Evolutionary conservation across 2,888 invertebrate species (phyloP), one percentile per base, ranked within the genome.

Genomic region (Odontocolon sp.): DNA sequence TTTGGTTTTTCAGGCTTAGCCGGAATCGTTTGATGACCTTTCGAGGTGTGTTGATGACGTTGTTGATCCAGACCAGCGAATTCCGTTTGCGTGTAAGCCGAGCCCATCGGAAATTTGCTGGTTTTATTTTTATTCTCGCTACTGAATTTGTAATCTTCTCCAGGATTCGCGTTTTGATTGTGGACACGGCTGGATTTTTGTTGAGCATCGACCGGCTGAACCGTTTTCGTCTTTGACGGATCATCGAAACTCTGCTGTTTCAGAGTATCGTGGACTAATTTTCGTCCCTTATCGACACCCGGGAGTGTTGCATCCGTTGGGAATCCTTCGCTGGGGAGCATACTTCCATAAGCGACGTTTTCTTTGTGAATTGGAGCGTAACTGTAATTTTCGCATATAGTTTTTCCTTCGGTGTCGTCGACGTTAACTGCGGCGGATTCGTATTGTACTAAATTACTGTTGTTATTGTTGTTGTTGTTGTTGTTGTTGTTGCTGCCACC

Each of bases 21-120:
- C 5, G 81, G 23, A 40, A 84, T 75, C 0, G 80, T 36, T 5
- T 86, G 86, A 73, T 87, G 85, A 52, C 40, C 82, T 74, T 85
- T 81, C 4, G 80, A 21, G 3, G 52, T 79, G 21, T 87, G 85
- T 14, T 82, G 84, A 23, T 86, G 85, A 6, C 81, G 80, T 11
- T 85, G 83, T n/a, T 85, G 82, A 38, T 84, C 85, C 54, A 88
- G 80, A n/a, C 63, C 80, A 0, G 85, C 21, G 36, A 87, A 90
- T 67, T 87, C 88, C 21, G 85, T 87, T 40, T 88, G 87, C 33
- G 87, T 83, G 28, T 88, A 90, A 8, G 87, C 85, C n/a, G 88
- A 74, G 6, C 89, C 88, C 70, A 87, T 85, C 0, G 85, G 79
- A 64, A 88, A 90, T 28, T 90, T 90, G 3, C 81, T 54, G 6